Evolutionary conservation across 1,140 invertebrate genomes (phyloP).

Genomic region (Polyergus mexicanus): DNA sequence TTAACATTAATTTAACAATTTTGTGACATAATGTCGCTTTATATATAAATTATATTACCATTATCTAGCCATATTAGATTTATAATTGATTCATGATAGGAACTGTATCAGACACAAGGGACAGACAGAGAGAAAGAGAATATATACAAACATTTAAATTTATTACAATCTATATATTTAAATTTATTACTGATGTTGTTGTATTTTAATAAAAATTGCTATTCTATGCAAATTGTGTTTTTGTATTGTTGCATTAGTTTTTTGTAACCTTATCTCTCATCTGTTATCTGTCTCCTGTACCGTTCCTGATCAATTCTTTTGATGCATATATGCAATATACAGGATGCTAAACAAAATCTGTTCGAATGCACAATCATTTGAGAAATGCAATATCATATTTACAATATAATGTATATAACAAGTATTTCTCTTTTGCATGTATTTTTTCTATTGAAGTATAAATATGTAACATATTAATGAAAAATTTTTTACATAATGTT

Average conservation of each 20-base stretch:
- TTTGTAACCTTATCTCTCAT: slow-evolving; percentile 80
- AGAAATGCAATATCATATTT: slow-evolving; percentile 1
- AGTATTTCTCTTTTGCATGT: background rate
- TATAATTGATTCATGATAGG: slow-evolving; percentile 67
- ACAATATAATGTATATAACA: slow-evolving; percentile 1
- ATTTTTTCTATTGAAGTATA: background rate
- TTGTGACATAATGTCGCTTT: slow-evolving; percentile 39
- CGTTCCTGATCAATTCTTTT: slow-evolving; percentile 77
- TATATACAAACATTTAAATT: slow-evolving; percentile 62
- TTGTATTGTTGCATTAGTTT: slow-evolving; percentile 82
- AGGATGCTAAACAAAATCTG: background rate
- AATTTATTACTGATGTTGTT: slow-evolving; percentile 82
- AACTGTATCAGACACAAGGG: slow-evolving; percentile 78
- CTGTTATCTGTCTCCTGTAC: slow-evolving; percentile 79
- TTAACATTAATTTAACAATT: slow-evolving; percentile 62
- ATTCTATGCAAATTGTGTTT: slow-evolving; percentile 80
- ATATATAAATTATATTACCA: slow-evolving; percentile 27
- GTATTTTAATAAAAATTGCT: slow-evolving; percentile 85
- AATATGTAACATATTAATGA: background rate
- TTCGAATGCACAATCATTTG: background rate
- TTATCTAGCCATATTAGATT: slow-evolving; percentile 16
- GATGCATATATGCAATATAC: slow-evolving; percentile 32
- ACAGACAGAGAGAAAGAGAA: slow-evolving; percentile 56
- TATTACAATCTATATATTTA: slow-evolving; percentile 59
- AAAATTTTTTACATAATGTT: slow-evolving; percentile 17